phyloP scores from a whole-genome alignment of 1,140 invertebrate species.

The Archivesica marissinica region DNA sequence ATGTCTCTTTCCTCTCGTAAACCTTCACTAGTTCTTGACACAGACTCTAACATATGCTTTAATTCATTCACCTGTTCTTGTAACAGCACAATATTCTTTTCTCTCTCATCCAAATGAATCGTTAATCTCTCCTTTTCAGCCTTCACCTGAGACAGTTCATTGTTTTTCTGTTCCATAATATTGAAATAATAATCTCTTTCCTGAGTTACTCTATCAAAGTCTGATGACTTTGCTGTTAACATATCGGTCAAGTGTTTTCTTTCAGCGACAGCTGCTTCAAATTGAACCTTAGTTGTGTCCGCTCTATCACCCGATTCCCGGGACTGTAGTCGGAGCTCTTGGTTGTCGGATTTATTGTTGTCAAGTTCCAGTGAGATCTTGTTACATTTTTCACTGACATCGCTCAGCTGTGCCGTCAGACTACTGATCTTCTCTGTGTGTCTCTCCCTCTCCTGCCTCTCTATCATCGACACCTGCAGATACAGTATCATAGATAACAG shows the following conservation, averaged over 20 bases:
- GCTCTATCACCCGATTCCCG: conserved; percentile 65
- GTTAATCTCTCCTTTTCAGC: conserved; percentile 72
- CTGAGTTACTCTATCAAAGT: conserved; percentile 73
- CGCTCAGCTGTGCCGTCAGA: conserved; percentile 74
- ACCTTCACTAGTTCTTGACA: conserved; percentile 71
- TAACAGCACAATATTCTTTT: conserved; percentile 74
- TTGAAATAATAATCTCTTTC: conserved; percentile 78
- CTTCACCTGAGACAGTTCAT: conserved; percentile 72
- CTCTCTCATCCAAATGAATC: conserved; percentile 79
- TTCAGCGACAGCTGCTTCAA: conserved; percentile 65
- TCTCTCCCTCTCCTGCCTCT: conserved; percentile 75
- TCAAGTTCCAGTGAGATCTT: conserved; percentile 71
- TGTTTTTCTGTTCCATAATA: conserved; percentile 73
- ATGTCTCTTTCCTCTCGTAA: conserved; percentile 78
- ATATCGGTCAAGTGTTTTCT: conserved; percentile 71
- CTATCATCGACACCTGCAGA: conserved; percentile 72
- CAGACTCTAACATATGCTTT: conserved; percentile 74
- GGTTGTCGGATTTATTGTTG: conserved; percentile 66
- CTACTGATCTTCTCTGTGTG: conserved; percentile 75
- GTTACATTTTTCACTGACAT: conserved; percentile 74
- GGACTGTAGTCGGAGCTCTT: conserved; percentile 65
- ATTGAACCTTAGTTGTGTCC: conserved; percentile 66
- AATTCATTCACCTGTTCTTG: conserved; percentile 76
- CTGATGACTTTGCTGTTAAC: conserved; percentile 71
- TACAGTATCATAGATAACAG: not conserved